phyloP scores from a whole-genome alignment of 2,113 vertebrate species.

The Pachypanchax playfairii region DNA sequence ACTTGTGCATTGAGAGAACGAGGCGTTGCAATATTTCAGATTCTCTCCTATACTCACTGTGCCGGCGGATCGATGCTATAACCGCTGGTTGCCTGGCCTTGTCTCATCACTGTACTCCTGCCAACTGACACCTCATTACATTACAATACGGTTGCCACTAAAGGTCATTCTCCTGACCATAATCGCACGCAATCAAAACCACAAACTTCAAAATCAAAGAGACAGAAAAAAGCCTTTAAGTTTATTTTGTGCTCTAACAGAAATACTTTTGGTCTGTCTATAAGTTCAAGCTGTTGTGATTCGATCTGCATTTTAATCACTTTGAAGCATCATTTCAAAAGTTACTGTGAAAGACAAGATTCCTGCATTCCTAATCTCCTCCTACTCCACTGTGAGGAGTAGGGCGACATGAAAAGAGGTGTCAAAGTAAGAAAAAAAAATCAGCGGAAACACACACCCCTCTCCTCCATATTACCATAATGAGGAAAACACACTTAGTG shows the following conservation, averaged over 20 bases:
- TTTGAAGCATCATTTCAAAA: slow-evolving; percentile 24
- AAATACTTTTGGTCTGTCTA: slow-evolving; percentile 86
- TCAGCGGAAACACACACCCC: slow-evolving; percentile 80
- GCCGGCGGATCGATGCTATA: slow-evolving; percentile 73
- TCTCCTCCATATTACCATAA: slow-evolving; percentile 97
- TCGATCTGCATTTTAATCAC: slow-evolving; percentile 29
- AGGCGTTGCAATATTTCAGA: slow-evolving; percentile 73
- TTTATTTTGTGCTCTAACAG: slow-evolving; percentile 93
- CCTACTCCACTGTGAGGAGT: slow-evolving; percentile 57
- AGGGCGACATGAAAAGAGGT: slow-evolving; percentile 79
- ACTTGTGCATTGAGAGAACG: slow-evolving; percentile 53
- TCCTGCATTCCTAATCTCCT: slow-evolving; percentile 57
- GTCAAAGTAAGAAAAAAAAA: slow-evolving; percentile 71
- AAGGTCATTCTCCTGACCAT: slow-evolving; percentile 99
- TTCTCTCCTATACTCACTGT: slow-evolving; percentile 65
- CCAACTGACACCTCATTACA: slow-evolving; percentile 99
- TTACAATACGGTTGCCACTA: slow-evolving; percentile 99
- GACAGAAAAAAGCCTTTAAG: slow-evolving; percentile 95
- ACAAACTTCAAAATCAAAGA: slow-evolving; percentile 99
- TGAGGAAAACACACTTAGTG: slow-evolving; percentile 98
- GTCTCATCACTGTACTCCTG: slow-evolving; percentile 89
- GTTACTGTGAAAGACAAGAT: slow-evolving; percentile 49
- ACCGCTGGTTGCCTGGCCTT: slow-evolving; percentile 72
- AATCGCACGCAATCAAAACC: slow-evolving; percentile 99
- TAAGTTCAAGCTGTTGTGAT: slow-evolving; percentile 78